Evolutionary conservation across 2,797 vertebrate species (phyloP).

Genomic region (Ispidina picta): DNA sequence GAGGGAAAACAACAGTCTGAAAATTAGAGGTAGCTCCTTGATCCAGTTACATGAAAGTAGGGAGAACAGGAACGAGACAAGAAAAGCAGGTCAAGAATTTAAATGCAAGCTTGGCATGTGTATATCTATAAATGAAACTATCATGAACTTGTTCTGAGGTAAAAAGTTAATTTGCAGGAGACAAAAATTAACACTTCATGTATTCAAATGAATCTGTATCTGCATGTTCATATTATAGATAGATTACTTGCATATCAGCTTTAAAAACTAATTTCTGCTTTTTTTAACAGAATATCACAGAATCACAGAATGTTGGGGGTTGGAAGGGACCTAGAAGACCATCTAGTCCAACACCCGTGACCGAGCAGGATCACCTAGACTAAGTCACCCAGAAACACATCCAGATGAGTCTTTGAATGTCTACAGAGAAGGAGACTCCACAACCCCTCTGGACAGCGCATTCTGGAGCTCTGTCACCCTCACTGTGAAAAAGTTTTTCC

Average conservation of each 20-base stretch:
- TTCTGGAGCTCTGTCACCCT: too few relatives aligned
- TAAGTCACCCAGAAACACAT: too few relatives aligned
- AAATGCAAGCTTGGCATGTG: background rate
- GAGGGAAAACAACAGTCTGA: background rate
- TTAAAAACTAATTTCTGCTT: background rate
- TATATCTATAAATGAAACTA: background rate
- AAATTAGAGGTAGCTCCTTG: background rate
- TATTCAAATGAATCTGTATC: background rate
- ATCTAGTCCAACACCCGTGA: too few relatives aligned
- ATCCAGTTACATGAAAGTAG: background rate
- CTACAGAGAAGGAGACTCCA: too few relatives aligned
- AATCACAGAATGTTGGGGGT: too few relatives aligned
- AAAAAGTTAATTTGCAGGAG: background rate
- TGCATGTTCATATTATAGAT: background rate
- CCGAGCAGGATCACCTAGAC: too few relatives aligned
- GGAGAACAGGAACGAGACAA: background rate
- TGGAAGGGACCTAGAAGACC: too few relatives aligned
- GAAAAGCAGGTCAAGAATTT: background rate
- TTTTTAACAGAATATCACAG: background rate
- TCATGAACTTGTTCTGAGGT: background rate
- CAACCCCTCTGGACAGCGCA: too few relatives aligned
- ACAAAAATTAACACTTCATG: background rate
- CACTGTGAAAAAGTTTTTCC: too few relatives aligned
- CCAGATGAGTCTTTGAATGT: too few relatives aligned
- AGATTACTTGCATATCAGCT: background rate